These are phyloP conservation scores for Hylaeus anthracinus DNA, from an alignment of 1,140 invertebrate species.

Conservation along the genomic window DNA sequence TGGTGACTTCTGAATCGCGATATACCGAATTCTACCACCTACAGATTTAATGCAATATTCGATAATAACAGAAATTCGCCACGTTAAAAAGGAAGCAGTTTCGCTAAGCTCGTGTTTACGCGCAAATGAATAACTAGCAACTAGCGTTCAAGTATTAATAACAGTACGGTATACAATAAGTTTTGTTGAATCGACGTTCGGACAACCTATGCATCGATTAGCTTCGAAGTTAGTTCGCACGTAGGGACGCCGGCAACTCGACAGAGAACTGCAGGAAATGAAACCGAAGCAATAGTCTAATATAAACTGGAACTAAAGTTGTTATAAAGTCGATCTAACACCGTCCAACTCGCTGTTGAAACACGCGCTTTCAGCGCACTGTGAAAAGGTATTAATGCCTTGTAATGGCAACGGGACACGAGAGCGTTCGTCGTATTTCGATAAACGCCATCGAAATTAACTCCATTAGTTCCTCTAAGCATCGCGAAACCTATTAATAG, in stretches of 20 bases:
- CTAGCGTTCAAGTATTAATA: too few relatives aligned
- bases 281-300: conserved; percentile 51
- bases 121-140: too few relatives aligned
- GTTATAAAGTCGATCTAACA: conserved; percentile 55
- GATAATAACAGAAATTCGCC: too few relatives aligned
- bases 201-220: conserved; percentile 35
- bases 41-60: too few relatives aligned
- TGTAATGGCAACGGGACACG: conserved; percentile 31
- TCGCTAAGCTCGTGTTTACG: too few relatives aligned
- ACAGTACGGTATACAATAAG: neutral
- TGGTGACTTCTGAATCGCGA: too few relatives aligned
- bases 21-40: too few relatives aligned
- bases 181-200: conserved; percentile 30
- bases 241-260: neutral
- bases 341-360: conserved; percentile 33
- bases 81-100: too few relatives aligned
- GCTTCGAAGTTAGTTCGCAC: conserved; percentile 39
- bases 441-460: conserved; percentile 13
- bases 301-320: conserved; percentile 62
- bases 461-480: neutral
- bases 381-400: conserved; percentile 47
- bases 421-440: conserved; percentile 6
- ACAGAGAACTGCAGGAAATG: conserved; percentile 40
- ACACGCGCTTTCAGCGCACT: conserved; percentile 14
- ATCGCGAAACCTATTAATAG: neutral